These are phyloP conservation scores for Apogon hyalosoma DNA, from an alignment of 2,797 vertebrate species.

Conservation along the genomic window DNA sequence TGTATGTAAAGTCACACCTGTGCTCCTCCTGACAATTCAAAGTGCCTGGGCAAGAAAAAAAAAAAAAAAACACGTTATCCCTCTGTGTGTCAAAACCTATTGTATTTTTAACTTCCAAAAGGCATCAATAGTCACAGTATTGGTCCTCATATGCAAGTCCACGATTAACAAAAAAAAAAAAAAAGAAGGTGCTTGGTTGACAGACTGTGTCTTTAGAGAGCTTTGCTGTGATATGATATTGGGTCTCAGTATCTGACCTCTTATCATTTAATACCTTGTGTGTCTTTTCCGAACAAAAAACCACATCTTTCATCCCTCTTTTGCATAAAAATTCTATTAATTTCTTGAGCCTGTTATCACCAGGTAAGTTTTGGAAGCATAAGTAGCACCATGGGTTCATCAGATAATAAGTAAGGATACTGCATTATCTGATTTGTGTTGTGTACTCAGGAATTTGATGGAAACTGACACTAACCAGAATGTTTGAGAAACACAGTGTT, in stretches of 20 bases:
- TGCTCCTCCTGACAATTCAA: too few relatives aligned
- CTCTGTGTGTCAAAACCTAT: background rate
- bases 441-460: background rate
- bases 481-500: background rate
- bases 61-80: too few relatives aligned
- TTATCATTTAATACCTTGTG: constrained; percentile 72
- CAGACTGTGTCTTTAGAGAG: constrained; percentile 48
- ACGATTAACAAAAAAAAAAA: constrained; percentile 51
- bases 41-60: too few relatives aligned
- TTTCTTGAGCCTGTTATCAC: constrained; percentile 56
- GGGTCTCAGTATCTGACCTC: constrained; percentile 49
- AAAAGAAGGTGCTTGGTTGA: constrained; percentile 38
- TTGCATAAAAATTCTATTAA: constrained; percentile 70
- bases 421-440: constrained; percentile 32
- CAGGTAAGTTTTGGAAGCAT: constrained; percentile 38
- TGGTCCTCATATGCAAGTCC: constrained; percentile 46
- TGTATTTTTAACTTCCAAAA: constrained; percentile 13
- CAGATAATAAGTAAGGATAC: constrained; percentile 45
- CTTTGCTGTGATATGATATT: constrained; percentile 56
- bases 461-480: background rate
- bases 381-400: constrained; percentile 36
- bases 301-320: constrained; percentile 53
- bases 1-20: too few relatives aligned
- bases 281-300: constrained; percentile 46
- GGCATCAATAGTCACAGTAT: constrained; percentile 9